Evolutionary conservation across 2,113 vertebrate genomes (phyloP).

Genomic region (Butorides virescens): DNA sequence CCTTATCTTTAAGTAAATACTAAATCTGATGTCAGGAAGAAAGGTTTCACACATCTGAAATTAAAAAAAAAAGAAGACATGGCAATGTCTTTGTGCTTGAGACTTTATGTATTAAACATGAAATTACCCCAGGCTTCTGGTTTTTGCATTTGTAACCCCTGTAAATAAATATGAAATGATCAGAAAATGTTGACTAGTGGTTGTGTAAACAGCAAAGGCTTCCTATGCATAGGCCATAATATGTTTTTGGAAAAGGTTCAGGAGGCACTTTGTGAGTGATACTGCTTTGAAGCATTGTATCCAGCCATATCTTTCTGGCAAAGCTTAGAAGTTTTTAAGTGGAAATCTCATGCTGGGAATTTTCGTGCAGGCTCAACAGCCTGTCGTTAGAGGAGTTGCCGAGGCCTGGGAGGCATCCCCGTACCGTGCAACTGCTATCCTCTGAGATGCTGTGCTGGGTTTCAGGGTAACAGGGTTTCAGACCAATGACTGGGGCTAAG

Average conservation of each 20-base stretch:
- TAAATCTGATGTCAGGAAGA: background rate
- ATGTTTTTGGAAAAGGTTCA: background rate
- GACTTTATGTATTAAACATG: background rate
- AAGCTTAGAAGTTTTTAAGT: background rate
- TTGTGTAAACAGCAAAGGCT: background rate
- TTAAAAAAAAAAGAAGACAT: background rate
- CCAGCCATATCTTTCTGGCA: background rate
- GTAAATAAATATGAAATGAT: background rate
- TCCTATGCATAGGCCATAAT: background rate
- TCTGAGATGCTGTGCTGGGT: background rate
- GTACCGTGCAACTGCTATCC: background rate
- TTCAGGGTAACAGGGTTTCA: background rate
- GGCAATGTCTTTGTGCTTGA: background rate
- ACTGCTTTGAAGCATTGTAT: background rate
- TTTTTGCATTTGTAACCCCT: background rate
- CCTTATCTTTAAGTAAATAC: conserved; percentile 8
- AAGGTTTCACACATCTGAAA: background rate
- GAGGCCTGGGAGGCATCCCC: background rate
- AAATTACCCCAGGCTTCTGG: background rate
- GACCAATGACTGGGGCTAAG: background rate
- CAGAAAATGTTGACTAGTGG: background rate
- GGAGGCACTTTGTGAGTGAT: background rate
- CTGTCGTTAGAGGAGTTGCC: background rate
- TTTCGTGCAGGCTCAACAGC: background rate
- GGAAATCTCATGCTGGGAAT: background rate